Evolutionary conservation across 2,888 invertebrate species (phyloP), one percentile per base, ranked within the genome.

Genomic region (Linnaemya tessellans): DNA sequence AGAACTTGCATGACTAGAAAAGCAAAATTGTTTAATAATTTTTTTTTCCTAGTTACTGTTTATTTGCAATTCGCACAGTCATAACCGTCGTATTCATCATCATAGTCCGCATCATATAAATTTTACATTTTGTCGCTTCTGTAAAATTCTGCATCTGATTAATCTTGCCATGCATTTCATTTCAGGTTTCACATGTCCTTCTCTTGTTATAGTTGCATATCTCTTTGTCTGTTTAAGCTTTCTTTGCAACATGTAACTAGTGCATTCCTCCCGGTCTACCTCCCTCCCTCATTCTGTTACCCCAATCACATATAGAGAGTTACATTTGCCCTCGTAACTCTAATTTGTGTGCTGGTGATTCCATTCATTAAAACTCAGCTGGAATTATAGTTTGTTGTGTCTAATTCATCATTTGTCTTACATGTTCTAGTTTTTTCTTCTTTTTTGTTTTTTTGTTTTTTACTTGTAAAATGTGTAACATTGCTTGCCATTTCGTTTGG

Each of bases 381-480:
- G 83, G 58, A 71, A 64, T 75, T 75, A 65, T 43, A 41, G 56
- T 65, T 65, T 73, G 56, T 67, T 67, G 58, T 67, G 70, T 81
- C 73, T 73, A 84, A 80, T 84, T 84, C 80, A 81, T 84, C 78
- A 84, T 62, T 78, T 77, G 65, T 70, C 67, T 80, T n/a, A 43
- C 30, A 49, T 22, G 43, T 1, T 41, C 46, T 43, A 1, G 58
- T 41, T 43, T 25, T 10, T 43, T 46, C 38, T 35, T 35, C 3
- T 67, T 13, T 35, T n/a, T 35, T 62, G 43, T 35, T 25, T 20
- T 35, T 11, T 20, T 30, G 11, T 1, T 18, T 10, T 54, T 38
- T 38, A 10, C 41, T n/a, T 51, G 20, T 49, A 25, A 15, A n/a
- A 56, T 30, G 20, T 56, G 51, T 65, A 4, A 13, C 25, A 58